Base-by-base conservation (phyloP, 2,113 vertebrate genomes). In the Xiphophorus maculatus region DNA sequence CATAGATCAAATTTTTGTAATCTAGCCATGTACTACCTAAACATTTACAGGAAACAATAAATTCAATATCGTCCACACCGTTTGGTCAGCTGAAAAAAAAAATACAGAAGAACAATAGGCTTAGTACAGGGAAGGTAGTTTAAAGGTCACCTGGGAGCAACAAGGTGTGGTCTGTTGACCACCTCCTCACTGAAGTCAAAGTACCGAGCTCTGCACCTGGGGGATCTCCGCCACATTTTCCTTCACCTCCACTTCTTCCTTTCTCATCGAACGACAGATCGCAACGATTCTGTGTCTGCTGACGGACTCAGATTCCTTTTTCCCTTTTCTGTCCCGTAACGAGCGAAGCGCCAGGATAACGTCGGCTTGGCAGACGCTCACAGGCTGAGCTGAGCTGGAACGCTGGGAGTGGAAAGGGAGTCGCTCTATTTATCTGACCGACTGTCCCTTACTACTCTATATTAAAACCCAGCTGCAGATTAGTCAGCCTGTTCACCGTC, bases 181-280 rank as follows among this genome's bases (percentile, higher is more conserved):
- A 84, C 91, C 14, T 94, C 93, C 61, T 94, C 93, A 63, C 91
- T 93, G 88, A 94, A 94, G 85, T 94, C 92, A 86, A 94, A 94
- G 83, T 92, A 87, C 42, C 82, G 90, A 60, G 35, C 86, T 83
- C 83, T 88, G 81, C 84, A 84, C 79, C 90, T 73, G 1, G 89
- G 82, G 60, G 92, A 93, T 75, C 82, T 87, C 66, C 90, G 86
- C 8, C 84, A 87, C 93, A 94, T 94, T 68, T 84, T 71, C 58
- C 80, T 64, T 58, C 28, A 54, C 63, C 65, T 87, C 33, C 67
- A 69, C 67, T 44, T 80, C 66, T 66, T 71, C 28, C 30, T 32
- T 77, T 37, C 37, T 75, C 76, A 70, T 72, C 33, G 4, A 75
- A 71, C 78, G 75, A 69, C 66, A 66, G 69, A 77, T 76, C 17